Evolutionary conservation across 2,888 invertebrate genomes (phyloP), one percentile per base, ranked within the genome.

Genomic region (Crossocerus cetratus): DNA sequence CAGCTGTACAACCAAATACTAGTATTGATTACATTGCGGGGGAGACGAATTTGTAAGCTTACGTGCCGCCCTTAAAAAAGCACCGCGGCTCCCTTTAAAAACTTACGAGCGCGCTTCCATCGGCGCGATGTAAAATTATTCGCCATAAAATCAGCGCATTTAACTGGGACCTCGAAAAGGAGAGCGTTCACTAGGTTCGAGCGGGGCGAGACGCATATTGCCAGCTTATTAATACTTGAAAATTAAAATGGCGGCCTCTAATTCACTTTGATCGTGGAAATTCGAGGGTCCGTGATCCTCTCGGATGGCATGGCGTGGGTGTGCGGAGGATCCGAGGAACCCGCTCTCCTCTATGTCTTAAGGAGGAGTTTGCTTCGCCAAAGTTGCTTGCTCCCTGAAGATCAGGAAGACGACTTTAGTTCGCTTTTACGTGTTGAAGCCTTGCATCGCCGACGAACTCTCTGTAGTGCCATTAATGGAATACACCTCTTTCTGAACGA

Each of bases 401-500:
- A 78, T 81, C 74, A 63, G 69, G 73, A 71, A 58, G 69, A 64
- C 55, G 56, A 68, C 54, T 32, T 56, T 22, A 13, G 32, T 21
- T 16, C 23, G 58, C 8, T 23, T 20, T 44, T 43, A 43, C 18
- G 32, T 18, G 60, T 53, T 44, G 60, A 60, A 64, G 16, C 42
- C 42, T n/a, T 43, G 32, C 42, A 5, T 18, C 60, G 45, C 32
- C 57, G 61, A 61, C 56, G 59, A 23, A 43, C 42, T 59, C 60
- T 65, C 62, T 55, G 57, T 81, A 66, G 65, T 59, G 69, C 65
- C 74, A 74, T 81, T 81, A 81, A 81, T 81, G 76, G 82, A 75
- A 82, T 82, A 80, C 73, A 65, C 80, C 74, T 60, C 73, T 69
- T 75, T 69, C 77, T 60, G 73, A 82, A 81, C 82, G 82, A 81